Conservation (phyloP, 1,140 invertebrate species). For the Drosophila nikananu region DNA sequence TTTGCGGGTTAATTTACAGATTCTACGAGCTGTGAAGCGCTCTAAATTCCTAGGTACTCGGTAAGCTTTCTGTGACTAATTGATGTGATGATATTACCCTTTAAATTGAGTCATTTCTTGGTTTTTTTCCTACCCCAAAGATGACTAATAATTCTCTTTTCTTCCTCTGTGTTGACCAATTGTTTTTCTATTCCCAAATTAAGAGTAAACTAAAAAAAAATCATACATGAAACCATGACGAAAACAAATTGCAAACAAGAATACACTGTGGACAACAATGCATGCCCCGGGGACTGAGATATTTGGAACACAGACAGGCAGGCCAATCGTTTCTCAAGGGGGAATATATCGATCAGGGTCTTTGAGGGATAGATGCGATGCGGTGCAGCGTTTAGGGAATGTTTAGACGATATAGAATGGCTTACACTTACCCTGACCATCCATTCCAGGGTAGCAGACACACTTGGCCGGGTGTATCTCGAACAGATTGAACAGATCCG, state of each 20-base stretch:
- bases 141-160: background rate
- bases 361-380: constrained; percentile 63
- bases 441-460: constrained; percentile 91
- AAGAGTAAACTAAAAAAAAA: constrained; percentile 30
- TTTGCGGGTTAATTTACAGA: constrained; percentile 25
- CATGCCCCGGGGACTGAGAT: constrained; percentile 63
- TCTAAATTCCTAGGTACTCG: constrained; percentile 13
- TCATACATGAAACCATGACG: constrained; percentile 38
- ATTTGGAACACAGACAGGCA: constrained; percentile 37
- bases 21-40: constrained; percentile 35
- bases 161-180: background rate
- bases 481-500: constrained; percentile 97
- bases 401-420: background rate
- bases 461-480: constrained; percentile 97
- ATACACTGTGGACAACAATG: constrained; percentile 53
- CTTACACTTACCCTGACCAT: constrained; percentile 86
- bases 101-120: constrained; percentile 11
- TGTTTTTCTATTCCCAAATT: constrained; percentile 6
- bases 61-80: constrained; percentile 18
- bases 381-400: constrained; percentile 62
- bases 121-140: background rate
- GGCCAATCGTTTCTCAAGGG: constrained; percentile 45
- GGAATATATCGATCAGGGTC: constrained; percentile 9
- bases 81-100: constrained; percentile 7
- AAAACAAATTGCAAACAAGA: constrained; percentile 57